Base-by-base conservation (phyloP, 2,888 invertebrate species). In the Platerodrilus igneus region DNA sequence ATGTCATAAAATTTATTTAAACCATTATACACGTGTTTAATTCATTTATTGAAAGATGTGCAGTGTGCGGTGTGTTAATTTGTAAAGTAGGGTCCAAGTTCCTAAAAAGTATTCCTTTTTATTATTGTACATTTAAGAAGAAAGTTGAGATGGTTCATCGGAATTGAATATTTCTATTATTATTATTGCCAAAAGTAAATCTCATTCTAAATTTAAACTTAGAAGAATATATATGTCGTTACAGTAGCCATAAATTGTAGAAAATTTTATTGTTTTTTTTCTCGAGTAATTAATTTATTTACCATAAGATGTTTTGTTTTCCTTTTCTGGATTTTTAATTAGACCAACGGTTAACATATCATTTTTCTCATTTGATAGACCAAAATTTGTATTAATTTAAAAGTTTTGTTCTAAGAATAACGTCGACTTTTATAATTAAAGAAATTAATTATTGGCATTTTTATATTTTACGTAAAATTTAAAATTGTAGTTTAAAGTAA, bases 391-490 rank as follows among this genome's bases (percentile, higher is more conserved):
- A n/a, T n/a, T n/a, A n/a, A n/a, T n/a, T 47, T 39, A 39, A 42
- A 39, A 44, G 38, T 37, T 45, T 51, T 41, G 52, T 50, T 51
- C 48, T 49, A 53, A 51, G 42, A 48, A 40, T 31, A 39, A 17
- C 32, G 35, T 34, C 40, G 33, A 31, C 34, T 19, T 25, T 26
- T 34, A 25, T 38, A 38, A 38, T 20, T 28, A 30, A 38, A 37
- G 37, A 41, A 55, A 44, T 45, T 56, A 58, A 64, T 65, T 66
- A 64, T 66, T 66, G 65, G 64, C 66, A 66, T 60, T 63, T 60
- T 63, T 64, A 56, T 60, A 59, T 58, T 58, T n/a, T 47, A 46
- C 56, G 57, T 59, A 45, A 37, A 55, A 48, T 52, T 56, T 56
- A 50, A 50, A 47, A 55, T 56, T 15, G 55, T 60, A 59, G 55